Conservation (phyloP, 2,113 vertebrate genomes). For the Plectropomus leopardus region DNA sequence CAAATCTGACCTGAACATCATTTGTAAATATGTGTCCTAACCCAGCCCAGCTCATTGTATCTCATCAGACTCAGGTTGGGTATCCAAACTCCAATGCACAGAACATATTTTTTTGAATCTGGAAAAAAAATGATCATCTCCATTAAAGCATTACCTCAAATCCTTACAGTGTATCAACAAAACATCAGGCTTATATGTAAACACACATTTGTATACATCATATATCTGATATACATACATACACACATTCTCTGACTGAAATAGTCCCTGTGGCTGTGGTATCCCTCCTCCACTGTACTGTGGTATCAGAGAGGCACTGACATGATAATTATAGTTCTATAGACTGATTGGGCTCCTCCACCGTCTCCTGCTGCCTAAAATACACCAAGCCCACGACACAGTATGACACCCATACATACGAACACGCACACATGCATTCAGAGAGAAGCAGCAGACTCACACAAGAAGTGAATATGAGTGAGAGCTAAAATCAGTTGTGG, state of each 20-base stretch:
- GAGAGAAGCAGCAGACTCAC: constrained; percentile 6
- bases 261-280: constrained; percentile 51
- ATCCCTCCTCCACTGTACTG: constrained; percentile 70
- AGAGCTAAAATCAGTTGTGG: not conserved
- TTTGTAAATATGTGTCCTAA: too few relatives aligned
- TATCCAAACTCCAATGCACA: not conserved
- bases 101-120: not conserved
- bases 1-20: too few relatives aligned
- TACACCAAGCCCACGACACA: constrained; percentile 63
- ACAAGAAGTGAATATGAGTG: not conserved
- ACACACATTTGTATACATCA: not conserved
- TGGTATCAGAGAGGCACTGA: constrained; percentile 68
- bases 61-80: too few relatives aligned
- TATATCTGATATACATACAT: not conserved
- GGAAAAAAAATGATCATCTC: not conserved
- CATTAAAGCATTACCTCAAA: not conserved
- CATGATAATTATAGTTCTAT: constrained; percentile 76
- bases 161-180: not conserved
- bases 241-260: constrained; percentile 21
- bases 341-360: constrained; percentile 69
- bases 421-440: constrained; percentile 7
- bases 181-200: not conserved
- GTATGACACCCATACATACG: constrained; percentile 15
- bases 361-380: constrained; percentile 66
- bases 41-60: too few relatives aligned